Evolutionary conservation across 2,888 invertebrate genomes (phyloP), one percentile per base, ranked within the genome.

Genomic region (Cryptus viduatorius): DNA sequence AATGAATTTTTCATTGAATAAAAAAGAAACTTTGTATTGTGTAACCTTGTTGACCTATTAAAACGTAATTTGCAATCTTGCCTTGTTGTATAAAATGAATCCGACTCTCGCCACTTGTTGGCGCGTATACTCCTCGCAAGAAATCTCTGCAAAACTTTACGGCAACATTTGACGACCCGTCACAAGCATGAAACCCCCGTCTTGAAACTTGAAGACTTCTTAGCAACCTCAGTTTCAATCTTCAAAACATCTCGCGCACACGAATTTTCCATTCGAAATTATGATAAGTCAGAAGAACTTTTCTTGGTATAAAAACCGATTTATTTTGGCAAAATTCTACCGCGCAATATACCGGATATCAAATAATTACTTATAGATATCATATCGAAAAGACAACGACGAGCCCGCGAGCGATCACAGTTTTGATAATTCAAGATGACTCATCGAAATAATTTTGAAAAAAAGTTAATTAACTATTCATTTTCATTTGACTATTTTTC

Each of bases 61-160:
- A 10, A 53, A 10, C 3, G 53, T 53, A 10, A 53, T 19, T 53
- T 4, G 56, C 56, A 19, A 56, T 56, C 24, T 56, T 3, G 24
- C 4, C 16, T 19, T 53, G 10, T 53, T 19, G 8, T 53, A 16
- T 10, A n/a, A 24, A 56, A 56, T 56, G 56, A 56, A 56, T 56
- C 56, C 56, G 56, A 56, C 56, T 8, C 56, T 56, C 56, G 56
- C 37, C 56, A 56, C 19, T 56, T 56, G 56, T 56, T 56, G 56
- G 56, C 24, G 19, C 19, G 56, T 10, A 24, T 56, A 56, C 24
- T 19, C 19, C 24, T 56, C 56, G 56, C 56, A 19, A 37, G 19
- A 56, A 19, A 56, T 56, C 56, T 56, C 24, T 19, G 19, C 19
- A 56, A 56, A 56, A 56, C 56, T 56, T 56, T 10, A 19, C 56